Evolutionary conservation across 2,797 vertebrate species (phyloP), one percentile per base, ranked within the genome.

Genomic region (Spheniscus humboldti): DNA sequence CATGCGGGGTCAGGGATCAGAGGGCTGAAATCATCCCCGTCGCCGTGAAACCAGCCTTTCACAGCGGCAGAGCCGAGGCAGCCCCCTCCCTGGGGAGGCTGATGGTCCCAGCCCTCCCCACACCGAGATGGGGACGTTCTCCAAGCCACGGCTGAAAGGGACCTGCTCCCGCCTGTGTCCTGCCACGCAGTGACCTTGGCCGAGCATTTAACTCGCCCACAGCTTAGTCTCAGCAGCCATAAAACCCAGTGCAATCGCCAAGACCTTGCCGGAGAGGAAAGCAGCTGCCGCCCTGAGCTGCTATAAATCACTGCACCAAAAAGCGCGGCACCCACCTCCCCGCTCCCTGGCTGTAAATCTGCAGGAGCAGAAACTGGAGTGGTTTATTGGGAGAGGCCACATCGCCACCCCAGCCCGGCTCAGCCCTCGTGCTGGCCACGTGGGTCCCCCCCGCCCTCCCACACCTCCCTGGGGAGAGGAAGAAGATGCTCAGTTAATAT

Each of bases 201-300:
- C 13, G 59, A 91, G 93, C 66, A 59, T 55, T 19, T 48, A 17
- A n/a, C 73, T 47, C 4, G 0, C 71, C 53, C 45, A 16, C 3
- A 1, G 53, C 73, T 52, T 20, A 10, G 55, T 31, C 67, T 18
- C 3, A 0, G 2, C 18, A 45, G 45, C 78, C 8, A 0, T 6
- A 18, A 50, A 68, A 45, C 22, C 50, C 10, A 0, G 4, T 1
- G 35, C 47, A 22, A 55, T 27, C 6, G 1, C 35, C 0, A 0
- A 68, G 80, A 10, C 37, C 62, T 8, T 27, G 37, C 47, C 16
- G 2, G 59, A 37, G 84, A 59, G 84, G 86, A 45, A 79, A 93
- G 86, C 77, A 35, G 94, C 95, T 64, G 72, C 72, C 0, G 4
- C 68, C 66, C 69, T 1, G 17, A 20, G 43, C 77, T 0, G 3